Conservation (phyloP, 2,888 invertebrate species). For the Thymelicus lineola region DNA sequence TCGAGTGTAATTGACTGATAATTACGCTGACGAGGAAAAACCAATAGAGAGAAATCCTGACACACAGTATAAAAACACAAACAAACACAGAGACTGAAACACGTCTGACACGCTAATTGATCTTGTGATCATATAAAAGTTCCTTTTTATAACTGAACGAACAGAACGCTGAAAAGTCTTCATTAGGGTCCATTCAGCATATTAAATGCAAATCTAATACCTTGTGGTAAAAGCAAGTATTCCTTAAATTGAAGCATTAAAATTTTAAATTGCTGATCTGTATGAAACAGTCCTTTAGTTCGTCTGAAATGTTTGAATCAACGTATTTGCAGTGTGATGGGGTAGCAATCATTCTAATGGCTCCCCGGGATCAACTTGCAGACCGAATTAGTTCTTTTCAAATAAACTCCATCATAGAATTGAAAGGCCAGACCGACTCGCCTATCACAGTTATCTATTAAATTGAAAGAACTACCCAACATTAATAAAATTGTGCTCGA, state of each 20-base stretch:
- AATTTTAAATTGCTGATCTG: conserved; percentile 3
- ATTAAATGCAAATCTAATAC: no score
- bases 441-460: conserved; percentile 32
- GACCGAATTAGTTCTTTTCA: conserved; percentile 78
- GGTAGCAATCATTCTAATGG: conserved; percentile 80
- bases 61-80: no score
- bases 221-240: no score
- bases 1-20: no score
- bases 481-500: conserved; percentile 30
- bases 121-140: no score
- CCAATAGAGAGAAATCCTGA: no score
- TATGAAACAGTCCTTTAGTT: conserved; percentile 48
- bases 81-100: no score
- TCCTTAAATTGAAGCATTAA: neutral
- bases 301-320: conserved; percentile 58
- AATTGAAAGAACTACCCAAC: conserved; percentile 23
- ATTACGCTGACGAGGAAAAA: no score
- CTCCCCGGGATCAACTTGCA: conserved; percentile 64
- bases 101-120: neutral
- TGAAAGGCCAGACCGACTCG: conserved; percentile 66
- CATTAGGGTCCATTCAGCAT: no score
- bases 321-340: conserved; percentile 57
- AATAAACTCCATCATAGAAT: conserved; percentile 72
- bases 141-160: no score
- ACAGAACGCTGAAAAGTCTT: no score